Conservation (phyloP, 2,113 vertebrate genomes). For the Rhabdornis inornatus region DNA sequence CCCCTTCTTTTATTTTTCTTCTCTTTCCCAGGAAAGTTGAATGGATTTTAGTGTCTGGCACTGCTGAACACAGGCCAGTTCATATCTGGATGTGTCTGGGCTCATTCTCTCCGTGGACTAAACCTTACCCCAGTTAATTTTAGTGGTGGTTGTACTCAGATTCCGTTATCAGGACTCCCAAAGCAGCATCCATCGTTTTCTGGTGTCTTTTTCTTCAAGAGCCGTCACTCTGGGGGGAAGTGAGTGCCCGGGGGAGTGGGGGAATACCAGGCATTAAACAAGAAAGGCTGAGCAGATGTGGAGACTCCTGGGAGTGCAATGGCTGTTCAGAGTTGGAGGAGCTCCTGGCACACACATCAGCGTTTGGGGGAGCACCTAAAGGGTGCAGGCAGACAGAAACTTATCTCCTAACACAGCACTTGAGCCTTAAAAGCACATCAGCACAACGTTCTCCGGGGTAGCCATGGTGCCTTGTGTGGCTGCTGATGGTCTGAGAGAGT, state of each 20-base stretch:
- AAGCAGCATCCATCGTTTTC: neutral
- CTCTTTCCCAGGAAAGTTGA: neutral
- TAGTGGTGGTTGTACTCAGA: neutral
- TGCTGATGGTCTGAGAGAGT: neutral
- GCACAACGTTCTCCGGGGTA: neutral
- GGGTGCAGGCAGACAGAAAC: neutral
- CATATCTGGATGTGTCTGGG: neutral
- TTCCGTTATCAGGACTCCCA: neutral
- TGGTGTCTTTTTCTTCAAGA: neutral
- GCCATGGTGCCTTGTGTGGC: neutral
- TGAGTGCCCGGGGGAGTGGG: neutral
- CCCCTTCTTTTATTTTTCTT: neutral
- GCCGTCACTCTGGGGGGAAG: neutral
- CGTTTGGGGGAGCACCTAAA: neutral
- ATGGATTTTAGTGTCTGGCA: neutral
- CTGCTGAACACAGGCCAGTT: neutral
- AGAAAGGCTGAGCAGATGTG: neutral
- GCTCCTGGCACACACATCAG: accelerated
- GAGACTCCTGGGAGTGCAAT: neutral
- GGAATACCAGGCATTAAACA: neutral
- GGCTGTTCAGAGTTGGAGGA: neutral
- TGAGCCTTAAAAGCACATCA: neutral
- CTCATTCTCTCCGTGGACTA: neutral
- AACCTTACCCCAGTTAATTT: neutral
- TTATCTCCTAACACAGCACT: accelerated